Percentiles rank a stretch among this genome's conserved stretches.
Conservation (phyloP, 2,888 invertebrate genomes). For the Megalurothrips usitatus region DNA sequence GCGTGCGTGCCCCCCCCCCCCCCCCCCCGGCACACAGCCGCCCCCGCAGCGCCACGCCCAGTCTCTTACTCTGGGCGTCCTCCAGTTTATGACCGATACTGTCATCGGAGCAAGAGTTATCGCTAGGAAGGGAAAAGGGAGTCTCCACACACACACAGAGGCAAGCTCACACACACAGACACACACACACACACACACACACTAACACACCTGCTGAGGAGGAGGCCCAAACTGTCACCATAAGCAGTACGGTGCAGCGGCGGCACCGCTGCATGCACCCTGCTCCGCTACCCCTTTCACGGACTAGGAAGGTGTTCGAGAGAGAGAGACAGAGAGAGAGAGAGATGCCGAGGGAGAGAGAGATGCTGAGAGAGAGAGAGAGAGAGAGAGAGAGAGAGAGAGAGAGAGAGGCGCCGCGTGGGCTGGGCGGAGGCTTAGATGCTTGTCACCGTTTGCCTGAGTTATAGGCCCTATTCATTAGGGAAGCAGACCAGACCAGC, state of each 20-base stretch:
- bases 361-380: not conserved
- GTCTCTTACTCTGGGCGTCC: not conserved
- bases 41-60: not conserved
- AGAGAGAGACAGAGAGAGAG: not conserved
- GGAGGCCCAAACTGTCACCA: not conserved
- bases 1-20: too few species aligned
- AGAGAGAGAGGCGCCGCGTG: not conserved
- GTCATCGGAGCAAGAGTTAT: constrained; percentile 10
- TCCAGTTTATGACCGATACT: constrained; percentile 6
- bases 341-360: not conserved
- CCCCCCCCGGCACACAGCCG: too few species aligned
- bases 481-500: too few species aligned
- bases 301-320: not conserved
- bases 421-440: too few species aligned
- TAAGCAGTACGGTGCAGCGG: too few species aligned
- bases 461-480: too few species aligned
- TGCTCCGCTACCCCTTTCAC: too few species aligned
- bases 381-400: not conserved
- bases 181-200: constrained; percentile 5
- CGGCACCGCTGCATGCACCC: too few species aligned
- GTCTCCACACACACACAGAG: not conserved
- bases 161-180: not conserved
- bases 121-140: not conserved
- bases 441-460: too few species aligned
- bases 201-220: not conserved